phyloP scores from a whole-genome alignment of 2,888 invertebrate species.

The Oeneis ivallda region DNA sequence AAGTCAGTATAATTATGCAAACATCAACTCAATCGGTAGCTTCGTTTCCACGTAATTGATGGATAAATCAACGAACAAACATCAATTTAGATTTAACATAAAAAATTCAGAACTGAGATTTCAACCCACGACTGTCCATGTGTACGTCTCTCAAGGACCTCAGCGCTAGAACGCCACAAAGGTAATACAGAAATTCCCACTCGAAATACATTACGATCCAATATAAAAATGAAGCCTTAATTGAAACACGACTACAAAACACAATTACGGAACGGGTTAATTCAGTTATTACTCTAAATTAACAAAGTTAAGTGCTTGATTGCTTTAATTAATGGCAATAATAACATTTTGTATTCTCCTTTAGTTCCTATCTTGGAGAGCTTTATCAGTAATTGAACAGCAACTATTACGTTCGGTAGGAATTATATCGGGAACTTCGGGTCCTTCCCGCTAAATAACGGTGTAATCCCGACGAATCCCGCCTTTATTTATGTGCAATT shows the following conservation, averaged over 20 bases:
- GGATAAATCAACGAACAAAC: no score
- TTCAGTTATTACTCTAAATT: constrained; percentile 43
- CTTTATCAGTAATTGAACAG: constrained; percentile 69
- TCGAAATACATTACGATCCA: constrained; percentile 16
- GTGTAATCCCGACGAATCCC: constrained; percentile 60
- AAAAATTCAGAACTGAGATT: no score
- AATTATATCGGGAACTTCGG: constrained; percentile 58
- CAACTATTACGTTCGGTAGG: constrained; percentile 60
- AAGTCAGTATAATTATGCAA: no score
- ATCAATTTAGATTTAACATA: no score
- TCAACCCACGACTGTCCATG: not conserved
- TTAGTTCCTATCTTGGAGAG: constrained; percentile 58
- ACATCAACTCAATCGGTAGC: no score
- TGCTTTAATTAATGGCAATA: constrained; percentile 47
- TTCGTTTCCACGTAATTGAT: no score
- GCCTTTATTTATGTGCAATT: constrained; percentile 55
- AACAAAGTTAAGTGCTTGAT: constrained; percentile 45
- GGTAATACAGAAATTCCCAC: not conserved
- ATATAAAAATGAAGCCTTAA: constrained; percentile 23
- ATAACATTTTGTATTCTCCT: constrained; percentile 56
- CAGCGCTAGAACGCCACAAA: no score
- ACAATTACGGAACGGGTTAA: constrained; percentile 37
- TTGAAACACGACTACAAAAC: constrained; percentile 25
- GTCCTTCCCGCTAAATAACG: constrained; percentile 55
- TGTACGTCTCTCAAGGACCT: no score